These are phyloP conservation scores for Hippocampus guttulatus DNA, from an alignment of 2,113 vertebrate species.

Conservation along the genomic window DNA sequence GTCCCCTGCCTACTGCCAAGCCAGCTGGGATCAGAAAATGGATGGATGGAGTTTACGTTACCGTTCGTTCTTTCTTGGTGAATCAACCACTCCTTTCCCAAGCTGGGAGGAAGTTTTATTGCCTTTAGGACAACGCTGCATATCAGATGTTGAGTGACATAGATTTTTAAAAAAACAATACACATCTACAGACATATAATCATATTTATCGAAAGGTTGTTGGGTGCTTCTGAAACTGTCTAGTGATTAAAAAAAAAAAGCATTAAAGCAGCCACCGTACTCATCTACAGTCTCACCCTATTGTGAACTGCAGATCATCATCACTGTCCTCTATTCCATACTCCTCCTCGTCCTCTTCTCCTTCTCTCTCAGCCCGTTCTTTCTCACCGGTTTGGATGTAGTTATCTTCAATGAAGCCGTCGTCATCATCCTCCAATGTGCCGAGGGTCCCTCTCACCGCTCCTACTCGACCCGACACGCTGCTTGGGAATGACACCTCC, in stretches of 20 bases:
- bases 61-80: too few species aligned
- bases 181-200: too few species aligned
- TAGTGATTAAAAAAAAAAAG: neutral
- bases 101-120: too few species aligned
- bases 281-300: neutral
- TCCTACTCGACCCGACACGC: neutral
- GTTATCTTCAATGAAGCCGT: constrained; percentile 15
- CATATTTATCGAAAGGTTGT: neutral
- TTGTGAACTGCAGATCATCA: constrained; percentile 9
- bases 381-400: constrained; percentile 7
- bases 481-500: neutral
- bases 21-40: too few species aligned
- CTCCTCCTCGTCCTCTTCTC: neutral
- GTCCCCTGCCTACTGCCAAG: too few species aligned
- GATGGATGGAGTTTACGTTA: too few species aligned
- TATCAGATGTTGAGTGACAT: too few species aligned
- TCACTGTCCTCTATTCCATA: neutral
- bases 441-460: neutral
- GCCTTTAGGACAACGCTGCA: too few species aligned
- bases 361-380: neutral
- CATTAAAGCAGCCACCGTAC: neutral
- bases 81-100: too few species aligned
- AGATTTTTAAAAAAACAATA: too few species aligned
- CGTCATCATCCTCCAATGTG: constrained; percentile 2
- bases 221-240: neutral